Evolutionary conservation across 2,888 invertebrate genomes (phyloP).

Genomic region (Apotomis capreana): DNA sequence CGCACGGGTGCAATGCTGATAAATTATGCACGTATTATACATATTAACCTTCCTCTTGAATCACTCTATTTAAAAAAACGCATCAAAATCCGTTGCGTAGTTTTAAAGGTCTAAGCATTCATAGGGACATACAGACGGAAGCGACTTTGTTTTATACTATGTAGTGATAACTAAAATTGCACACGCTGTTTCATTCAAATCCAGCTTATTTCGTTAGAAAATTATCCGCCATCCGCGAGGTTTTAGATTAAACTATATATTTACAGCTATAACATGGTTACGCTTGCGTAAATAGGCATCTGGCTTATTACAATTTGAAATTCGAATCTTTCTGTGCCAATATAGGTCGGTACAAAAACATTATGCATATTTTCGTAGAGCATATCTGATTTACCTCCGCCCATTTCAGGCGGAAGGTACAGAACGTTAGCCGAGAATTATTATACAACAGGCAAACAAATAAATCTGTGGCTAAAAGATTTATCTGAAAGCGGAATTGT

Average conservation of each 20-base stretch:
- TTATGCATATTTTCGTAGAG: conserved; percentile 31
- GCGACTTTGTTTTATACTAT: no score
- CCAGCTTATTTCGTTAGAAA: no score
- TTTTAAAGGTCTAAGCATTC: no score
- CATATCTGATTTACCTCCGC: conserved; percentile 25
- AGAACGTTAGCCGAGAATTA: conserved; percentile 37
- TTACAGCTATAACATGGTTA: background rate
- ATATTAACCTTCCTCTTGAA: no score
- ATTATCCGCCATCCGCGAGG: no score
- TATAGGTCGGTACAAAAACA: conserved; percentile 4
- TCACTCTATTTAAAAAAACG: no score
- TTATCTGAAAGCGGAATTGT: conserved; percentile 42
- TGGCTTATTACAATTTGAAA: conserved; percentile 21
- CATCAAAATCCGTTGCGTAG: no score
- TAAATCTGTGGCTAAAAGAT: conserved; percentile 42
- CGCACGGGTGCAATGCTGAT: no score
- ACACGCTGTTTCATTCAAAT: no score
- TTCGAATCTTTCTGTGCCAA: background rate
- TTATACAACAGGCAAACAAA: conserved; percentile 42
- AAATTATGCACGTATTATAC: no score
- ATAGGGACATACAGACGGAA: no score
- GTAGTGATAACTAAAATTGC: no score
- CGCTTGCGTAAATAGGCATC: background rate
- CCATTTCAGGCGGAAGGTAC: conserved; percentile 24
- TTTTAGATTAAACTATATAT: background rate